A percentile compares a stretch with the other conserved stretches of the same genome.
Evolutionary conservation across 2,113 vertebrate genomes (phyloP).

Genomic region (Chlamydotis undulata): DNA sequence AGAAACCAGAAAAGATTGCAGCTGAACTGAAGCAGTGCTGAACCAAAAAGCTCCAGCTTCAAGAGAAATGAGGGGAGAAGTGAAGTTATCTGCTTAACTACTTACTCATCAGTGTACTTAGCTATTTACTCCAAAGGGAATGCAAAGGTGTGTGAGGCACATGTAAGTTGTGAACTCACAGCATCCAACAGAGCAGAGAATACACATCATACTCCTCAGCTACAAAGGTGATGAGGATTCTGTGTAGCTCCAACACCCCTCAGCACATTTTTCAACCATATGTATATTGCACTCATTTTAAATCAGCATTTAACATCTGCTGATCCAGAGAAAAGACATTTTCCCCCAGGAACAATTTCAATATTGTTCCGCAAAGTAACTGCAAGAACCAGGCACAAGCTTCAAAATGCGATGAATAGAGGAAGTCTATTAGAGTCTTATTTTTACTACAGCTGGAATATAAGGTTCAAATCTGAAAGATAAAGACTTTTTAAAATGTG

Average conservation of each 20-base stretch:
- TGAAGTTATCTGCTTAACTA: not conserved
- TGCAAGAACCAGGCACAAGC: not conserved
- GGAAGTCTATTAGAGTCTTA: not conserved
- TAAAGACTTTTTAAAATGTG: not conserved
- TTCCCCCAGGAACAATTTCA: not conserved
- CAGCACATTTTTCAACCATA: not conserved
- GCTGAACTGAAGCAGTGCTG: not conserved
- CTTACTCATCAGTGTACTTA: not conserved
- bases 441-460: not conserved
- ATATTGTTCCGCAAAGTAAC: not conserved
- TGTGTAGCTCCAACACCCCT: not conserved
- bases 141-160: not conserved
- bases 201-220: not conserved
- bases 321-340: not conserved
- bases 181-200: not conserved
- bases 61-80: not conserved
- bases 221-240: not conserved
- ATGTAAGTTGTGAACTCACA: not conserved
- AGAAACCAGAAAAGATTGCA: not conserved
- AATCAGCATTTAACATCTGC: not conserved
- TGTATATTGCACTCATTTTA: not conserved
- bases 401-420: accelerated
- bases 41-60: not conserved
- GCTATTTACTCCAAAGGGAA: not conserved
- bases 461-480: not conserved